These are phyloP conservation scores for Antechinus flavipes DNA, from an alignment of 2,113 vertebrate genomes.

Conservation along the genomic window DNA sequence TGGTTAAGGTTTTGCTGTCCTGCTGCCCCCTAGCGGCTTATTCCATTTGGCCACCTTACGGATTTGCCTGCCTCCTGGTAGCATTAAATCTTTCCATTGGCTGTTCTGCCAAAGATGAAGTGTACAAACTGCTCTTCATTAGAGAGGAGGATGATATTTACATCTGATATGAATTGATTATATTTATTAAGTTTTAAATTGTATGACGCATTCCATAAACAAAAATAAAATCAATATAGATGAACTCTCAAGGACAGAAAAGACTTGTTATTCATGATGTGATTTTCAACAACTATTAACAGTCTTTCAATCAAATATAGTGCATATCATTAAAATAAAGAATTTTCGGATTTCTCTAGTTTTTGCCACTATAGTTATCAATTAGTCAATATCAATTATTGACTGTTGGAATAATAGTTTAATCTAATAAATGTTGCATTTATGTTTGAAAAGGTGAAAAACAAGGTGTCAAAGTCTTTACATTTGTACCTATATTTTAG, in stretches of 20 bases:
- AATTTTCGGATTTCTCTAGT: neutral
- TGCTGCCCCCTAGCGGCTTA: slow-evolving; percentile 57
- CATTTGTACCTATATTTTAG: neutral
- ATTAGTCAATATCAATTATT: neutral
- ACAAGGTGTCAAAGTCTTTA: neutral
- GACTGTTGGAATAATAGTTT: neutral
- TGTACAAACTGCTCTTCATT: neutral
- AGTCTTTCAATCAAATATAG: neutral
- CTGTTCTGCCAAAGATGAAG: neutral
- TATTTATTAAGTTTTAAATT: neutral
- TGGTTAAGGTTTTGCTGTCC: neutral
- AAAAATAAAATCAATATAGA: neutral
- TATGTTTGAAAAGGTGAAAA: neutral
- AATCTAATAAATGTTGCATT: neutral
- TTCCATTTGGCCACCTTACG: neutral
- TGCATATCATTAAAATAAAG: neutral
- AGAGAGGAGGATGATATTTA: neutral
- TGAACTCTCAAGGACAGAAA: neutral
- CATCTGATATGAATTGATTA: neutral
- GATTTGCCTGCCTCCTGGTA: neutral
- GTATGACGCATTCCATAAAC: neutral
- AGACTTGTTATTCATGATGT: neutral
- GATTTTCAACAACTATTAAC: neutral
- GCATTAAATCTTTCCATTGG: neutral
- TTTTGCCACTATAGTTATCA: neutral